Conservation (phyloP, 2,113 vertebrate genomes). For the Halichoeres trimaculatus region DNA sequence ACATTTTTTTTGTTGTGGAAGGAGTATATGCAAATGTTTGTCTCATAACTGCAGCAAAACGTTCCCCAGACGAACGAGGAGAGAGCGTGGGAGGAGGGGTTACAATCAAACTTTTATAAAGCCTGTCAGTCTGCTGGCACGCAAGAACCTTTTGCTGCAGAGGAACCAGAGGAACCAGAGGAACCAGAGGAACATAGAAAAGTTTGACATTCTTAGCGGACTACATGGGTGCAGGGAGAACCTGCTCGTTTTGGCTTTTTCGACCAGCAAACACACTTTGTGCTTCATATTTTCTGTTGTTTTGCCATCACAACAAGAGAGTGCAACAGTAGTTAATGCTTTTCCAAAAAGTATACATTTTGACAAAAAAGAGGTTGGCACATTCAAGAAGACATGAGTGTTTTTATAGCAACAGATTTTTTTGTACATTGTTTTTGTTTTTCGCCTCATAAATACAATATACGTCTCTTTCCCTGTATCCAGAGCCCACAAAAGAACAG, state of each 20-base stretch:
- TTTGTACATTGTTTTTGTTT: constrained; percentile 55
- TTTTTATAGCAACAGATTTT: constrained; percentile 74
- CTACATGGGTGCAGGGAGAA: constrained; percentile 52
- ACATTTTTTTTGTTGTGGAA: constrained; percentile 72
- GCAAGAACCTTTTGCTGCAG: constrained; percentile 51
- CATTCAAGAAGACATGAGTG: constrained; percentile 86
- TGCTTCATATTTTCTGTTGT: constrained; percentile 84
- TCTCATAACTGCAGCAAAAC: constrained; percentile 73
- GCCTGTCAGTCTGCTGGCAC: constrained; percentile 53
- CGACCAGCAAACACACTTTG: constrained; percentile 80
- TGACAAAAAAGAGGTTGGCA: constrained; percentile 84
- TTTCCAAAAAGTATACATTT: constrained; percentile 79
- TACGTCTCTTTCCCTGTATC: constrained; percentile 81
- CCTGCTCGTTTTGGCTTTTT: constrained; percentile 68
- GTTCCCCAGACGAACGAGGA: constrained; percentile 56
- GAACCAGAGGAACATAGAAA: constrained; percentile 59
- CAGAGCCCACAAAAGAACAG: constrained; percentile 80
- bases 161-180: constrained; percentile 52
- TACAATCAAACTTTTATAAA: constrained; percentile 80
- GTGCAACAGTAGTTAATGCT: constrained; percentile 83
- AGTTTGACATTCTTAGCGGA: constrained; percentile 76
- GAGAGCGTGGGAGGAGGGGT: constrained; percentile 6
- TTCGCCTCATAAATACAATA: constrained; percentile 88
- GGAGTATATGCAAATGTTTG: constrained; percentile 70
- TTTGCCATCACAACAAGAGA: constrained; percentile 80